Conservation (phyloP, 2,797 vertebrate genomes). For the Pachyuromys duprasi region DNA sequence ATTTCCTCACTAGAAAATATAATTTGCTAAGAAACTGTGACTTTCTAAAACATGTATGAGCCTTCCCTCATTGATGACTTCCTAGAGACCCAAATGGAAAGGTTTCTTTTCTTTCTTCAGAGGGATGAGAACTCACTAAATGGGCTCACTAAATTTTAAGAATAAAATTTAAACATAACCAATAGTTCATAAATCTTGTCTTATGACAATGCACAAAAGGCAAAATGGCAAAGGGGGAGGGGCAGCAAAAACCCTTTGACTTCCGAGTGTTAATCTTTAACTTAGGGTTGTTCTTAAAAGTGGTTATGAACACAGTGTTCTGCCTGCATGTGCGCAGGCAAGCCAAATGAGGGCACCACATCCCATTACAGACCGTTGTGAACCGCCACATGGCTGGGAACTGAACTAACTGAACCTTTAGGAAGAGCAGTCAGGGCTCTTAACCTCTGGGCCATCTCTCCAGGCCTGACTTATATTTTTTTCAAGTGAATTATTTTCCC, state of each 20-base stretch:
- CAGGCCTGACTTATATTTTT: background rate
- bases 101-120: background rate
- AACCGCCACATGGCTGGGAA: too few relatives aligned
- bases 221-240: background rate
- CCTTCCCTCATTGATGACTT: background rate
- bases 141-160: slow-evolving; percentile 9
- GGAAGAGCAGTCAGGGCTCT: too few relatives aligned
- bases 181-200: background rate
- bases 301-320: too few relatives aligned
- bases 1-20: background rate
- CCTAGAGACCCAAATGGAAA: background rate
- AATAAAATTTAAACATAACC: slow-evolving; percentile 20
- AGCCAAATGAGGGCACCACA: too few relatives aligned
- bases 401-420: too few relatives aligned
- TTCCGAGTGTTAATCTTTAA: background rate
- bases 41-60: slow-evolving; percentile 12
- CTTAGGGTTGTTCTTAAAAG: background rate
- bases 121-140: slow-evolving; percentile 19
- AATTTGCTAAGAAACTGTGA: background rate
- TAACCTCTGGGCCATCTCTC: too few relatives aligned
- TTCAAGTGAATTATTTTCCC: background rate
- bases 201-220: background rate
- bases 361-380: too few relatives aligned
- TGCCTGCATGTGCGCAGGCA: too few relatives aligned
- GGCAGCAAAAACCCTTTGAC: background rate